Percentiles rank a stretch among this genome's conserved stretches.
These are phyloP conservation scores for Heliconius nattereri DNA, from an alignment of 1,140 invertebrate genomes.

Conservation along the genomic window DNA sequence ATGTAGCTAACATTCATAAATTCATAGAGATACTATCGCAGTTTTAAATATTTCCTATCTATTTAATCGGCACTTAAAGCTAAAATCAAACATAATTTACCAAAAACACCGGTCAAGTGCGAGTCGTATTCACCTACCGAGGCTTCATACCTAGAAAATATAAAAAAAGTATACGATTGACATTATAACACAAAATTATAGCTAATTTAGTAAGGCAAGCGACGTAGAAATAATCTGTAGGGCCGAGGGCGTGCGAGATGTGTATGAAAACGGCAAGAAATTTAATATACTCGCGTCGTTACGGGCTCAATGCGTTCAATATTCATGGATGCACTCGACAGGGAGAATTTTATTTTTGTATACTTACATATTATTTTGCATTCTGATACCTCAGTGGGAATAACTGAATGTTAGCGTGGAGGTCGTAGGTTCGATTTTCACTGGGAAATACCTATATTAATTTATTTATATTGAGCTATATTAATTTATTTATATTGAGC, in stretches of 20 bases:
- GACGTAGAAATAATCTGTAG: conserved; percentile 32
- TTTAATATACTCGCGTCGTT: conserved; percentile 62
- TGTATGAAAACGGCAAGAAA: conserved; percentile 64
- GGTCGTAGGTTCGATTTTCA: too few relatives aligned
- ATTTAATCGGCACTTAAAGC: too few relatives aligned
- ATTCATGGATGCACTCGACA: conserved; percentile 50
- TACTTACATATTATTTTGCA: not conserved
- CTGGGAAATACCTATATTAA: too few relatives aligned
- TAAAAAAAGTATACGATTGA: not conserved
- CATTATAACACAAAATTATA: not conserved
- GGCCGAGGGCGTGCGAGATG: conserved; percentile 46
- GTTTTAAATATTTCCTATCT: too few relatives aligned
- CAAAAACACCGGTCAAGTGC: too few relatives aligned
- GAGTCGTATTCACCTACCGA: too few relatives aligned
- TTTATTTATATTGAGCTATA: too few relatives aligned
- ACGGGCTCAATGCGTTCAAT: conserved; percentile 50
- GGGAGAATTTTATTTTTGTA: conserved; percentile 20
- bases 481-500: too few relatives aligned
- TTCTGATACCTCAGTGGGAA: not conserved
- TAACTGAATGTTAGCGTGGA: too few relatives aligned
- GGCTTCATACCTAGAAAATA: not conserved
- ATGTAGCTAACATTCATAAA: too few relatives aligned
- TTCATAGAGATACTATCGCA: too few relatives aligned
- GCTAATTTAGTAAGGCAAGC: conserved; percentile 12
- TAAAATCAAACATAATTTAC: too few relatives aligned